A percentile compares a stretch with the other conserved stretches of the same genome.
Evolutionary conservation across 1,140 invertebrate species (phyloP).

Genomic region (Drosophila parabipectinata): DNA sequence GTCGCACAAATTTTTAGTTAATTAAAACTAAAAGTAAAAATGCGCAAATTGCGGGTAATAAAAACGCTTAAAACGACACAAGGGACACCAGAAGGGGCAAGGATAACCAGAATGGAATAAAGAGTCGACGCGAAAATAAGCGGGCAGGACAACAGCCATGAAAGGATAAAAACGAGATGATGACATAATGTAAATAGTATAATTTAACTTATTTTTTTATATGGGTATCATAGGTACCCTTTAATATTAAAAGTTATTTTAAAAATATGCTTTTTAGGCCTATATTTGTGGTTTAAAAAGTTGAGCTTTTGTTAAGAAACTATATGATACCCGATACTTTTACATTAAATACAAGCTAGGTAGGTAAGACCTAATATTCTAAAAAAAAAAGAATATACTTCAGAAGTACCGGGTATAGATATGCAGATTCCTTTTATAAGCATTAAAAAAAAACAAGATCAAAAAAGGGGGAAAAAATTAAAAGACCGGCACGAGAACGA

Average conservation of each 20-base stretch:
- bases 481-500: slow-evolving; percentile 6
- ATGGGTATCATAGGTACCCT: too few relatives aligned
- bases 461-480: slow-evolving; percentile 5
- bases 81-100: slow-evolving; percentile 3
- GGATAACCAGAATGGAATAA: slow-evolving; percentile 2
- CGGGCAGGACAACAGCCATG: slow-evolving; percentile 14
- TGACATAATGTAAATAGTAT: slow-evolving; percentile 59
- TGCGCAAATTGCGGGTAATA: slow-evolving; percentile 76
- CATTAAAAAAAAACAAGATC: slow-evolving; percentile 18
- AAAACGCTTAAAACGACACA: slow-evolving; percentile 61
- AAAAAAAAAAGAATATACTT: background rate
- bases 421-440: background rate
- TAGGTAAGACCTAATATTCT: too few relatives aligned
- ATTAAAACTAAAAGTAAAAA: slow-evolving; percentile 81
- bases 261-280: too few relatives aligned
- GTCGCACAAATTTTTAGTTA: slow-evolving; percentile 73
- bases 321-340: too few relatives aligned
- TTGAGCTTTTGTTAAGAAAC: too few relatives aligned
- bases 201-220: background rate
- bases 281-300: too few relatives aligned
- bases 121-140: slow-evolving; percentile 4
- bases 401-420: slow-evolving; percentile 1
- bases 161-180: slow-evolving; percentile 23
- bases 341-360: too few relatives aligned
- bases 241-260: too few relatives aligned